Conservation (phyloP, 2,113 vertebrate species). For the Zosterops lateralis region DNA sequence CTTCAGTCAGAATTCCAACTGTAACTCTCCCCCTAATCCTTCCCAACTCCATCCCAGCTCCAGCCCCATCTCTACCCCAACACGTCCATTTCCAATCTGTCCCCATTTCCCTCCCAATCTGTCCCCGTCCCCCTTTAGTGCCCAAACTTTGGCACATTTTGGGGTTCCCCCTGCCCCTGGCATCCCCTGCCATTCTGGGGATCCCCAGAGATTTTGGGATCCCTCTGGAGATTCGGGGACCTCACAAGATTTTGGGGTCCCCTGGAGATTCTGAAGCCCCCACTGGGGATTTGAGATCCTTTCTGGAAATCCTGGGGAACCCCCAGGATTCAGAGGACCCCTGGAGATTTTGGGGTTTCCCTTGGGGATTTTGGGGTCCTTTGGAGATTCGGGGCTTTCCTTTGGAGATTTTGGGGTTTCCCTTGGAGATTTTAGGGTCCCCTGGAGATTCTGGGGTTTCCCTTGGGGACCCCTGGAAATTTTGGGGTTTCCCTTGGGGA, state of each 20-base stretch:
- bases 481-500: background rate
- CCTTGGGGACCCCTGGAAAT: background rate
- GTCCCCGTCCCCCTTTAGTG: rapidly evolving
- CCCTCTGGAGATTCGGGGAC: too few species aligned
- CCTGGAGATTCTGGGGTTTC: background rate
- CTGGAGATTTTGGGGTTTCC: too few species aligned
- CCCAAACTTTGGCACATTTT: background rate
- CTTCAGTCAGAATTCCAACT: background rate
- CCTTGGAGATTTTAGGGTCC: background rate
- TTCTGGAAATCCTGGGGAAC: too few species aligned
- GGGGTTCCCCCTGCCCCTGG: background rate
- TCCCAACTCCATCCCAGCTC: background rate
- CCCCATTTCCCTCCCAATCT: background rate
- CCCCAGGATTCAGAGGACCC: background rate
- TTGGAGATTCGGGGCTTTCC: too few species aligned
- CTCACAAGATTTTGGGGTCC: too few species aligned
- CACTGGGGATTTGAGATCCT: background rate
- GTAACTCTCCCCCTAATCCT: background rate
- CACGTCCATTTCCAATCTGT: too few species aligned
- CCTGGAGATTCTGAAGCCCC: rapidly evolving
- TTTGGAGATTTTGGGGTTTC: too few species aligned
- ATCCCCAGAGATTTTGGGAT: too few species aligned
- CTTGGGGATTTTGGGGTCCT: too few species aligned
- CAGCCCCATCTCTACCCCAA: background rate
- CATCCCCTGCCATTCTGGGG: background rate